A percentile compares a stretch with the other conserved stretches of the same genome.
Conservation (phyloP, 2,113 vertebrate species). For the Passer domesticus region DNA sequence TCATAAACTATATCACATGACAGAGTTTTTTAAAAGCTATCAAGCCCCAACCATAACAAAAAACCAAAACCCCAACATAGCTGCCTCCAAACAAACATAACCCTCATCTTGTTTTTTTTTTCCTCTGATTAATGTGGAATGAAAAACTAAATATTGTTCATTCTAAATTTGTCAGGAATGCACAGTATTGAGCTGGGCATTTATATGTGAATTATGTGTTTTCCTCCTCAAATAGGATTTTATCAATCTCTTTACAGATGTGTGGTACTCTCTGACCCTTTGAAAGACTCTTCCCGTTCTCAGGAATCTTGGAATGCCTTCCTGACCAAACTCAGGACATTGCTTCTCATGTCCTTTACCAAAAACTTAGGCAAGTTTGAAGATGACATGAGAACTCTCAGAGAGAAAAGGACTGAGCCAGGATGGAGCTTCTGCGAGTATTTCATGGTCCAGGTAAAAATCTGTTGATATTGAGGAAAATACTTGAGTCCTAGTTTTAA, state of each 20-base stretch:
- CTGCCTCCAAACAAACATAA: not conserved
- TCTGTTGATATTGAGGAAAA: not conserved
- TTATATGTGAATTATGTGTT: not conserved
- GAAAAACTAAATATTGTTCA: not conserved
- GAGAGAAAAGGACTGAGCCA: slow-evolving; percentile 96
- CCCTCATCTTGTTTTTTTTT: not conserved
- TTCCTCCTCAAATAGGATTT: not conserved
- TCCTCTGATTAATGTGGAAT: not conserved
- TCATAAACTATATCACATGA: not conserved
- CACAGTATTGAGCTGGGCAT: not conserved
- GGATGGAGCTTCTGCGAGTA: slow-evolving; percentile 99
- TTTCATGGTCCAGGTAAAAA: slow-evolving; percentile 96
- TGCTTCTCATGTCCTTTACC: slow-evolving; percentile 98
- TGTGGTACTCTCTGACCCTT: slow-evolving; percentile 92
- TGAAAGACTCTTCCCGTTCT: slow-evolving; percentile 97
- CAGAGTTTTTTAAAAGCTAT: not conserved
- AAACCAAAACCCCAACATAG: not conserved
- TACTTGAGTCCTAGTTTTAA: not conserved
- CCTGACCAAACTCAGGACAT: slow-evolving; percentile 92
- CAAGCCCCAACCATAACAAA: not conserved
- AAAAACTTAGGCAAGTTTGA: slow-evolving; percentile 97
- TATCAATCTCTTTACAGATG: slow-evolving; percentile 78
- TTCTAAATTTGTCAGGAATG: not conserved
- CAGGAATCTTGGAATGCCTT: slow-evolving; percentile 98
- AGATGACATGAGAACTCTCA: slow-evolving; percentile 95